These are phyloP conservation scores for Ostrea edulis DNA, from an alignment of 1,140 invertebrate genomes.

Conservation along the genomic window DNA sequence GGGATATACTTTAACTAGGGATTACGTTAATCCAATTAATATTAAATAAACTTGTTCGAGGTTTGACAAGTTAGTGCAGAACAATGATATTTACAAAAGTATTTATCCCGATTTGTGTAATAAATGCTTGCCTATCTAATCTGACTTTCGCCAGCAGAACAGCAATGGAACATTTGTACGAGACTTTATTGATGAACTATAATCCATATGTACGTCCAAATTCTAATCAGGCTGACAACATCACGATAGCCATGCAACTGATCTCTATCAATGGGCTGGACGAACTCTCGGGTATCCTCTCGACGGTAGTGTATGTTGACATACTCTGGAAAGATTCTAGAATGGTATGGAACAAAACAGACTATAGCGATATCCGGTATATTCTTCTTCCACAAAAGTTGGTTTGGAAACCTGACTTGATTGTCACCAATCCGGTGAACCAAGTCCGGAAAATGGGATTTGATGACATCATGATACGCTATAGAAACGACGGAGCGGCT, in stretches of 20 bases:
- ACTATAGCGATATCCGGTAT: conserved; percentile 34
- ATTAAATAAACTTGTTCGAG: too few species aligned
- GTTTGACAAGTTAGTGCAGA: not conserved
- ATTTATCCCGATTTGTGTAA: not conserved
- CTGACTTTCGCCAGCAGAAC: not conserved
- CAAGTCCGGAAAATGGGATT: conserved; percentile 45
- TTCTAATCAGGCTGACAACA: not conserved
- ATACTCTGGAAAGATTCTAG: conserved; percentile 44
- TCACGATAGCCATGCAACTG: conserved; percentile 41
- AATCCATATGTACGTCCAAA: conserved; percentile 2
- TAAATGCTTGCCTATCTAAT: not conserved
- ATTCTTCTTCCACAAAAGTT: conserved; percentile 36
- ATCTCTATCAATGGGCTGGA: conserved; percentile 49
- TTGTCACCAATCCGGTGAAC: conserved; percentile 44
- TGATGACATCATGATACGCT: conserved; percentile 35
- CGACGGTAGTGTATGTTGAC: conserved; percentile 38
- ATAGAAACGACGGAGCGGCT: conserved; percentile 32
- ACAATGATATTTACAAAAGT: not conserved
- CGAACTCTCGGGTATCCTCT: conserved; percentile 52
- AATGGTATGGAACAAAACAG: conserved; percentile 46
- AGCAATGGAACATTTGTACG: not conserved
- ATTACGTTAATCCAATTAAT: too few species aligned
- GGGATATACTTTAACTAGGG: too few species aligned
- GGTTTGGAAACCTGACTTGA: conserved; percentile 52
- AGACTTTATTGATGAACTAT: not conserved